Percentiles rank a stretch among this genome's conserved stretches.
These are phyloP conservation scores for Poecilobothrus nobilitatus DNA, from an alignment of 2,888 invertebrate species.

Conservation along the genomic window DNA sequence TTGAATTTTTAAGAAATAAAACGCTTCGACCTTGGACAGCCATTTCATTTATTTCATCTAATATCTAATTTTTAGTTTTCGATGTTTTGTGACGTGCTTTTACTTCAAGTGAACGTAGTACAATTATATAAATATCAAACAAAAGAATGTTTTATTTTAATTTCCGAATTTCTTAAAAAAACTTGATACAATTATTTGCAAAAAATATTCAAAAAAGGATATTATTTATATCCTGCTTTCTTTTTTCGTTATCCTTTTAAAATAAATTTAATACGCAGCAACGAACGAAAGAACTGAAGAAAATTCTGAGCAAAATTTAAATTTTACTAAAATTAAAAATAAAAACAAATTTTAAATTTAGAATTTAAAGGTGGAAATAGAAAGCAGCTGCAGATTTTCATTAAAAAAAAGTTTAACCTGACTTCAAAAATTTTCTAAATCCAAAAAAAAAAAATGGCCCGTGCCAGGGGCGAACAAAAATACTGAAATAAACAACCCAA, in stretches of 20 bases:
- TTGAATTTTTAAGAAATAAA: no score
- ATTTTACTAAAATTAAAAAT: background rate
- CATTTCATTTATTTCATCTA: no score
- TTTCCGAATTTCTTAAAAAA: background rate
- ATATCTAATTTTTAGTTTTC: no score
- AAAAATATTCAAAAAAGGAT: background rate
- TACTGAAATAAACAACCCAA: background rate
- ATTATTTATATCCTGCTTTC: background rate
- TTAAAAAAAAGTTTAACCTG: background rate
- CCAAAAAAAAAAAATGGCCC: background rate
- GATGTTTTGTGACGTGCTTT: no score
- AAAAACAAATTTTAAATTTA: background rate
- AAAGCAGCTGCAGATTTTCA: background rate
- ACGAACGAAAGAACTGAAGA: background rate
- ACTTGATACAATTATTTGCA: background rate
- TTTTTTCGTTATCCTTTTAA: background rate
- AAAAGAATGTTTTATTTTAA: no score
- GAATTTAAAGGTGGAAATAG: background rate
- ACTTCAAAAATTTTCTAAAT: background rate
- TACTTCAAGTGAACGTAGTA: no score
- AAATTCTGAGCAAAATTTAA: background rate
- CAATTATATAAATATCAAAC: no score
- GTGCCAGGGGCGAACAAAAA: background rate
- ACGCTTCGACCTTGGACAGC: no score
- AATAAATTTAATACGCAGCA: background rate